A percentile compares a stretch with the other conserved stretches of the same genome.
Conservation (phyloP, 2,797 vertebrate genomes). For the Melanotaenia nigrans region DNA sequence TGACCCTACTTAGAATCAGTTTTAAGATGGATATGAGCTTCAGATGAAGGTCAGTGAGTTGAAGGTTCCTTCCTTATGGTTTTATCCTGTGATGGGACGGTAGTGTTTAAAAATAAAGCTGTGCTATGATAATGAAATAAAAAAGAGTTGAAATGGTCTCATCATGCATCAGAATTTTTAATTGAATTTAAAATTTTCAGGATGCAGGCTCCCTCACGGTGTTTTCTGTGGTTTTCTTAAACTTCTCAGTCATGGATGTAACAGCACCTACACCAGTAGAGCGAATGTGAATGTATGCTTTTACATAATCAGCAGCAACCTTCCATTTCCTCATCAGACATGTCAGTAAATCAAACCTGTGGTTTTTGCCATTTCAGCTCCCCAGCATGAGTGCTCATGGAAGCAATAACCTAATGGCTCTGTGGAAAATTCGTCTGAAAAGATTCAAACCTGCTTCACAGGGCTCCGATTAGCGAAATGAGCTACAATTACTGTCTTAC, state of each 20-base stretch:
- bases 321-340: constrained; percentile 11
- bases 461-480: constrained; percentile 25
- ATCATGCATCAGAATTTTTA: too few relatives aligned
- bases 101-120: not conserved
- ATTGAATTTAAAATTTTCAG: too few relatives aligned
- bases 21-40: constrained; percentile 3
- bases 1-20: constrained; percentile 20
- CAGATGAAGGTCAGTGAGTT: not conserved
- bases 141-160: too few relatives aligned
- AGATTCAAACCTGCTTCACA: constrained; percentile 20
- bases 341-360: constrained; percentile 5
- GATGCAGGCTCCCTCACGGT: not conserved
- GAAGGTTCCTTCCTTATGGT: not conserved
- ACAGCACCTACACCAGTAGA: not conserved
- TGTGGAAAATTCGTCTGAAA: constrained; percentile 10
- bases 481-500: constrained; percentile 29
- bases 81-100: not conserved
- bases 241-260: not conserved
- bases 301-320: constrained; percentile 7
- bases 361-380: constrained; percentile 19
- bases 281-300: not conserved
- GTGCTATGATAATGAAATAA: not conserved
- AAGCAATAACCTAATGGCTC: constrained; percentile 30
- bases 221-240: not conserved
- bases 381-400: not conserved